phyloP scores from a whole-genome alignment of 1,140 invertebrate species.

The Camponotus pennsylvanicus region DNA sequence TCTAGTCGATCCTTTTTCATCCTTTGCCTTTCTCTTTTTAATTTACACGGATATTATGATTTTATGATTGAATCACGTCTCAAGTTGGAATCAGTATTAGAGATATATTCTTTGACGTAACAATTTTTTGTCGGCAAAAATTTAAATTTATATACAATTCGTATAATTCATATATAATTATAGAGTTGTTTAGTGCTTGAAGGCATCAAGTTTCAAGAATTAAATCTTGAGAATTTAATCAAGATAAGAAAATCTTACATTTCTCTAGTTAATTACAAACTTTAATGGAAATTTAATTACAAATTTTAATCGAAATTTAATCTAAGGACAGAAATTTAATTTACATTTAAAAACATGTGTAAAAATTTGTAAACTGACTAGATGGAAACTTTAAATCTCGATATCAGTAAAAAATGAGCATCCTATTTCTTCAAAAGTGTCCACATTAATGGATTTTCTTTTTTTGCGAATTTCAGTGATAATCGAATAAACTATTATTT shows the following conservation, averaged over 20 bases:
- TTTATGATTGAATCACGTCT: background rate
- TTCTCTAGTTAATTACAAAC: background rate
- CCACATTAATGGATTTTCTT: background rate
- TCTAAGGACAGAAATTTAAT: too few species aligned
- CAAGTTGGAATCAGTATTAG: background rate
- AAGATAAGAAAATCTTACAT: background rate
- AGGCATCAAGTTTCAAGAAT: background rate
- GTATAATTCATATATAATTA: background rate
- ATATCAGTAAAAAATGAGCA: background rate
- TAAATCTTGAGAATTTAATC: background rate
- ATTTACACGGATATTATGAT: background rate
- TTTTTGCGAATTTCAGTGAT: background rate
- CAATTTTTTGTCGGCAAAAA: background rate
- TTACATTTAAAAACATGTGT: background rate
- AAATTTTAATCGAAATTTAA: background rate
- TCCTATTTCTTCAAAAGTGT: background rate
- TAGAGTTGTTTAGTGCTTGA: background rate
- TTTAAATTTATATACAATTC: background rate
- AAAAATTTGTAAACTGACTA: background rate
- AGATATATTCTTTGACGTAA: background rate
- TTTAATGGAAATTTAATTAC: background rate
- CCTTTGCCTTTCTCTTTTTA: background rate
- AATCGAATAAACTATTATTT: conserved; percentile 20
- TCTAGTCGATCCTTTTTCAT: background rate
- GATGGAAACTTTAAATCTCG: background rate